These are phyloP conservation scores for Muntiacus reevesi DNA, from an alignment of 2,113 vertebrate genomes.

Conservation along the genomic window DNA sequence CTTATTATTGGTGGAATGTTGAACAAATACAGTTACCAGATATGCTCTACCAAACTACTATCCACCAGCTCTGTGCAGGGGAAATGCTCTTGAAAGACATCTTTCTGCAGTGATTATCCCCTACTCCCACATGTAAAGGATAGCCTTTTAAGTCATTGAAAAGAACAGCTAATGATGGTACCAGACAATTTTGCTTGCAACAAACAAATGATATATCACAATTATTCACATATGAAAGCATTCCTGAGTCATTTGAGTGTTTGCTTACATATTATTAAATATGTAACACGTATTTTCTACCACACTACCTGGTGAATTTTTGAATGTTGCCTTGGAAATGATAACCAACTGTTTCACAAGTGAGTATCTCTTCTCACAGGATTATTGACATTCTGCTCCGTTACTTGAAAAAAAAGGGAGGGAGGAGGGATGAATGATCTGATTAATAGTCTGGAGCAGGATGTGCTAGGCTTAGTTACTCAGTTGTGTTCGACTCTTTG, in stretches of 20 bases:
- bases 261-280: not conserved
- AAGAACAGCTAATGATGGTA: not conserved
- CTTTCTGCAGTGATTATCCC: not conserved
- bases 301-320: not conserved
- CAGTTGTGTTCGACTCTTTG: not conserved
- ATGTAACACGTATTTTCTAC: not conserved
- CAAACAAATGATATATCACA: not conserved
- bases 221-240: not conserved
- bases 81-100: not conserved
- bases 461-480: not conserved
- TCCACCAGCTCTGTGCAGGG: not conserved
- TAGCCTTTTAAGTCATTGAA: not conserved
- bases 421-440: not conserved
- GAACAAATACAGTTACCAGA: not conserved
- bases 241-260: not conserved
- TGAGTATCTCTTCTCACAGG: not conserved
- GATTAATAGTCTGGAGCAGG: not conserved
- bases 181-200: not conserved
- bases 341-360: not conserved
- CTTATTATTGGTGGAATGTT: not conserved
- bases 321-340: not conserved
- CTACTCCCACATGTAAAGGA: not conserved
- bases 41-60: not conserved
- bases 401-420: not conserved
- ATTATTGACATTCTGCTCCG: not conserved